A percentile compares a stretch with the other conserved stretches of the same genome.
These are phyloP conservation scores for Zaprionus africanus DNA, from an alignment of 1,140 invertebrate species.

Conservation along the genomic window DNA sequence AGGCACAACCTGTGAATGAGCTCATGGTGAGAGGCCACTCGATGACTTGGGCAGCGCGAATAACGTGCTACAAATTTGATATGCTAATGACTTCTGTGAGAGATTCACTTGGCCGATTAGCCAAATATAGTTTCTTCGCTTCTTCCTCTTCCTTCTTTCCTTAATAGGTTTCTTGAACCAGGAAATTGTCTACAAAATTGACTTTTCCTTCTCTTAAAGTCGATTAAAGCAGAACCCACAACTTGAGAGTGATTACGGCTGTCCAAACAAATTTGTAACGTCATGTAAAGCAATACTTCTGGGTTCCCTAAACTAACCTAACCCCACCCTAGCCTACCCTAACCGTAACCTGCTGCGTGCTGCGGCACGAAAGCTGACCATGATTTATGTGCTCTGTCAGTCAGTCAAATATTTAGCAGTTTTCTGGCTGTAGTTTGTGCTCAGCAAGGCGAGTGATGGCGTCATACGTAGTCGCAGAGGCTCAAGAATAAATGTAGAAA, in stretches of 20 bases:
- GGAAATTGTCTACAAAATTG: slow-evolving; percentile 9
- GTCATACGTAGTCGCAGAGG: slow-evolving; percentile 48
- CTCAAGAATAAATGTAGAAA: slow-evolving; percentile 1
- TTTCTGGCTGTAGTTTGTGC: slow-evolving; percentile 2
- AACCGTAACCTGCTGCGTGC: neutral
- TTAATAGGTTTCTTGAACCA: slow-evolving; percentile 61
- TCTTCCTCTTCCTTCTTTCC: slow-evolving; percentile 1
- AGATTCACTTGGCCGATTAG: slow-evolving; percentile 28
- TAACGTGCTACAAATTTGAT: slow-evolving; percentile 35
- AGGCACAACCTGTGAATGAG: slow-evolving; percentile 47
- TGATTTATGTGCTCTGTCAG: slow-evolving; percentile 68
- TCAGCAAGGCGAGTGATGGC: slow-evolving; percentile 54
- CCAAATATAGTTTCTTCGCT: slow-evolving; percentile 8
- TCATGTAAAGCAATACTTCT: neutral
- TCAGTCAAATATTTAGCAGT: slow-evolving; percentile 44
- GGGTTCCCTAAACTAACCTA: neutral
- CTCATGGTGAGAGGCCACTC: slow-evolving; percentile 32
- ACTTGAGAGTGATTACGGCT: slow-evolving; percentile 27
- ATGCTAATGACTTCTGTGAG: slow-evolving; percentile 42
- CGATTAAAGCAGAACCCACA: slow-evolving; percentile 8
- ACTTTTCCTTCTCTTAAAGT: slow-evolving; percentile 2
- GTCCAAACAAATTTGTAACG: slow-evolving; percentile 28
- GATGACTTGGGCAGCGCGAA: slow-evolving; percentile 18
- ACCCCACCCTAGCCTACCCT: neutral
- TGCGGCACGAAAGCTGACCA: slow-evolving; percentile 42